phyloP scores from a whole-genome alignment of 2,113 vertebrate genomes.

The Hippocampus mohnikei region DNA sequence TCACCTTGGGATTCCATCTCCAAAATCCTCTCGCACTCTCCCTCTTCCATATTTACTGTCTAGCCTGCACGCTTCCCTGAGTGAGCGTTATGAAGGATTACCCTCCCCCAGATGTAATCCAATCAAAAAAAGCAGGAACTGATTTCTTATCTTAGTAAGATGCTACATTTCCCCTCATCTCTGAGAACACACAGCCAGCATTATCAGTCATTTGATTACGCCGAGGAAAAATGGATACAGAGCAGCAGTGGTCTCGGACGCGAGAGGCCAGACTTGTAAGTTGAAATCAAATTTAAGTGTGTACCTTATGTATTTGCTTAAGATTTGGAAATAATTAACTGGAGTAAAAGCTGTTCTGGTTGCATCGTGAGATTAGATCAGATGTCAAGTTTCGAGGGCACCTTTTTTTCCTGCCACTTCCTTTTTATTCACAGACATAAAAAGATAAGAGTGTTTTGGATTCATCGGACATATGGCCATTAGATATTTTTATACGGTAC shows the following conservation, averaged over 20 bases:
- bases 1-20: constrained; percentile 48
- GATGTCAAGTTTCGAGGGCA: constrained; percentile 49
- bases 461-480: constrained; percentile 39
- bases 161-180: constrained; percentile 71
- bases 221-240: constrained; percentile 70
- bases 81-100: constrained; percentile 69
- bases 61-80: constrained; percentile 53
- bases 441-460: constrained; percentile 48
- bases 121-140: constrained; percentile 75
- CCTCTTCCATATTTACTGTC: constrained; percentile 58
- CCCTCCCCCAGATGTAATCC: constrained; percentile 70
- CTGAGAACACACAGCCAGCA: constrained; percentile 68
- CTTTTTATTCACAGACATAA: constrained; percentile 52
- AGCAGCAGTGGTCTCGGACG: constrained; percentile 65
- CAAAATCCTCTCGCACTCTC: constrained; percentile 41
- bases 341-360: constrained; percentile 72
- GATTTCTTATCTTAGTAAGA: constrained; percentile 78
- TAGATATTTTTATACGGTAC: constrained; percentile 30
- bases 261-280: constrained; percentile 70
- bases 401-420: constrained; percentile 57
- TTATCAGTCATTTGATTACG: constrained; percentile 80
- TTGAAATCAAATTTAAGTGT: constrained; percentile 74
- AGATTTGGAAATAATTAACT: constrained; percentile 78
- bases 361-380: constrained; percentile 61
- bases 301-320: constrained; percentile 75